Base-by-base conservation (phyloP, 2,888 invertebrate species). In the Drosophila histrio region DNA sequence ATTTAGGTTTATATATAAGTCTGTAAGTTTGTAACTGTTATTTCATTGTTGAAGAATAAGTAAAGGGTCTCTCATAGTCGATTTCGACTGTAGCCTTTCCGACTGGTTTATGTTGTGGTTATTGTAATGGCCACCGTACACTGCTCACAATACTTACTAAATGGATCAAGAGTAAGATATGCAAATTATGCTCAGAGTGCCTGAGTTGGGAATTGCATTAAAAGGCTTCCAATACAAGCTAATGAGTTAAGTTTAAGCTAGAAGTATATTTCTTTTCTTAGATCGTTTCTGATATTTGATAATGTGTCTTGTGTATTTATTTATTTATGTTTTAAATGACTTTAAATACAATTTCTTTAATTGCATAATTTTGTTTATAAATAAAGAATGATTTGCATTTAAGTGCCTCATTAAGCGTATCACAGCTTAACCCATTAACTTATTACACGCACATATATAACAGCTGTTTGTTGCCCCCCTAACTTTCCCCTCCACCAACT, bases 41-140 rank as follows among this genome's bases (percentile, higher is more conserved):
- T n/a, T n/a, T n/a, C n/a, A n/a, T n/a, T n/a, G n/a, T n/a, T n/a
- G n/a, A n/a, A n/a, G n/a, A n/a, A n/a, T n/a, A n/a, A n/a, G n/a
- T n/a, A n/a, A n/a, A n/a, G n/a, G n/a, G n/a, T n/a, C n/a, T n/a
- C n/a, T n/a, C n/a, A n/a, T n/a, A n/a, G n/a, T n/a, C n/a, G n/a
- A n/a, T n/a, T n/a, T n/a, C n/a, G n/a, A n/a, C n/a, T n/a, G n/a
- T n/a, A n/a, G n/a, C n/a, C n/a, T n/a, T n/a, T n/a, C n/a, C n/a
- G n/a, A n/a, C n/a, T n/a, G n/a, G n/a, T n/a, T 86, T 78, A 86
- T 82, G 87, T 84, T 86, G 82, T 83, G 82, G 87, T 86, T 86
- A 86, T 86, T 82, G 87, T 86, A 81, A 86, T 86, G 83, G 68
- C 57, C 64, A 65, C 64, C 15, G 21, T 72, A 86, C 81, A 82